A percentile compares a stretch with the other conserved stretches of the same genome.
These are phyloP conservation scores for Ictalurus punctatus DNA, from an alignment of 2,113 vertebrate genomes.

Conservation along the genomic window DNA sequence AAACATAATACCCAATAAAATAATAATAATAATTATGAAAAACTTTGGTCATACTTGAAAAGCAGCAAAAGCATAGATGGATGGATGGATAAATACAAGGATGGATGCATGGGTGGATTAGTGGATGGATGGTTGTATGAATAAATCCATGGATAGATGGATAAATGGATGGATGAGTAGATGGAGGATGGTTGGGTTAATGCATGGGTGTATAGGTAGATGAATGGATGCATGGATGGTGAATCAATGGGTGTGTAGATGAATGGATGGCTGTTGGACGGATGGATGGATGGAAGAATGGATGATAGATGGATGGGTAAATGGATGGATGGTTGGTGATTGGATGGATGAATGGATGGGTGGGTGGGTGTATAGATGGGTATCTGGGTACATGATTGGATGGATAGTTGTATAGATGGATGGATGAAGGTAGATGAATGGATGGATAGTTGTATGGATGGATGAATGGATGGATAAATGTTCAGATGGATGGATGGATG, in stretches of 20 bases:
- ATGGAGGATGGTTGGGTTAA: neutral
- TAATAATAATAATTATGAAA: neutral
- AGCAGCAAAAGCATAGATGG: neutral
- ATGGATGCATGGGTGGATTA: neutral
- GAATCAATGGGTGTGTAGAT: neutral
- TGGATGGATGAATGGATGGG: no score
- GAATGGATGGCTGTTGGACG: neutral
- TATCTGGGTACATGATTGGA: no score
- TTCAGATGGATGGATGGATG: neutral
- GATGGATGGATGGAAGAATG: neutral
- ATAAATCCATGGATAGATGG: neutral
- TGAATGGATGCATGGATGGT: neutral
- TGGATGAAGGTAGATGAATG: neutral
- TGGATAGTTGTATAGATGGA: neutral
- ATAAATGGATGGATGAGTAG: neutral
- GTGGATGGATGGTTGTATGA: neutral
- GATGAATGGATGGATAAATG: neutral
- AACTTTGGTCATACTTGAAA: neutral
- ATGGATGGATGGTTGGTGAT: neutral
- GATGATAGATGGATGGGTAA: neutral
- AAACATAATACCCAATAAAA: neutral
- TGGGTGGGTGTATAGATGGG: no score
- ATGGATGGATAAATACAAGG: neutral
- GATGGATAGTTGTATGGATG: neutral
- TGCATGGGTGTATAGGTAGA: no score